Conservation (phyloP, 2,888 invertebrate genomes). For the Augiades crinisus region DNA sequence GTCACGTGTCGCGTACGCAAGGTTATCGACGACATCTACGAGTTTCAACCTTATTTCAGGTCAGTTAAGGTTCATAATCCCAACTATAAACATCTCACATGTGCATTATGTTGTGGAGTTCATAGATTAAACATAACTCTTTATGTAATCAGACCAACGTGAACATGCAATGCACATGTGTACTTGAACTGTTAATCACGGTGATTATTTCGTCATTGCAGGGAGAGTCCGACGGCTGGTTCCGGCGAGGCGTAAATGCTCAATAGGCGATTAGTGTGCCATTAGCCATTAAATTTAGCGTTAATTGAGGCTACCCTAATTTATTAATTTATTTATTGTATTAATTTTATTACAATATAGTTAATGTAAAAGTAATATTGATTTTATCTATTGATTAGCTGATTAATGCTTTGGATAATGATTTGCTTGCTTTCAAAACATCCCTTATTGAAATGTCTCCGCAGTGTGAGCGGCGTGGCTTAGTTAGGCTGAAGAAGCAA, state of each 20-base stretch:
- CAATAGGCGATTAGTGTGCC: constrained; percentile 26
- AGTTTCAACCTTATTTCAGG: constrained; percentile 76
- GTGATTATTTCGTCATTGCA: constrained; percentile 28
- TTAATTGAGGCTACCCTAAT: constrained; percentile 25
- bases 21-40: constrained; percentile 72
- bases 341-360: constrained; percentile 15
- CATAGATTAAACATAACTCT: constrained; percentile 27
- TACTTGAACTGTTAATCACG: constrained; percentile 32
- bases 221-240: constrained; percentile 18
- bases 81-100: constrained; percentile 4
- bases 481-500: too few relatives aligned
- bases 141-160: constrained; percentile 13
- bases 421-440: neutral
- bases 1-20: constrained; percentile 71
- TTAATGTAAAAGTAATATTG: neutral
- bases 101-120: constrained; percentile 30
- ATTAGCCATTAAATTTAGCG: constrained; percentile 25
- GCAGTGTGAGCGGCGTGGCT: too few relatives aligned
- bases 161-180: constrained; percentile 9
- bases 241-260: constrained; percentile 18
- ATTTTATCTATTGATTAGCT: neutral
- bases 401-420: neutral
- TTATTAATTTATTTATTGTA: constrained; percentile 27
- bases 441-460: too few relatives aligned
- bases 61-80: constrained; percentile 38